Percentiles rank a stretch among this genome's conserved stretches.
Conservation (phyloP, 2,113 vertebrate genomes). For the Lontra canadensis region DNA sequence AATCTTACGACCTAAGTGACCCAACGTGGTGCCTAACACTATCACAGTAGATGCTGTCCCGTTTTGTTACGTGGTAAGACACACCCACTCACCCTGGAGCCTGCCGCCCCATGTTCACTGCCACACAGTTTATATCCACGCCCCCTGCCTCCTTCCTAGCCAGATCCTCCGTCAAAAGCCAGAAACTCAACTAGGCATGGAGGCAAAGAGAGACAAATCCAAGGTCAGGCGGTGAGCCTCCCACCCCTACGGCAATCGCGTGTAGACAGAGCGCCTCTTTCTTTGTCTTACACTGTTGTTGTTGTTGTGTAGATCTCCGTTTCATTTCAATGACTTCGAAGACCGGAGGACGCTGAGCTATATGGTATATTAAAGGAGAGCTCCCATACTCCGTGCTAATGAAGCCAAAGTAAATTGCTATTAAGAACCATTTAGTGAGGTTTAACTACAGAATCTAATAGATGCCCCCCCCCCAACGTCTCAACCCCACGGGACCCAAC, state of each 20-base stretch:
- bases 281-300: background rate
- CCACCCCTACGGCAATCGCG: background rate
- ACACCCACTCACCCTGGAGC: background rate
- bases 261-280: background rate
- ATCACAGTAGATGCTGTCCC: accelerated
- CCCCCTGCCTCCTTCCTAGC: background rate
- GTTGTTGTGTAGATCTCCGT: background rate
- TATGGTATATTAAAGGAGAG: slow-evolving; percentile 46
- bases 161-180: background rate
- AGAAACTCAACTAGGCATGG: background rate
- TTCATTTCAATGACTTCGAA: slow-evolving; percentile 59
- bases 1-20: background rate
- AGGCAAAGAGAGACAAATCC: background rate
- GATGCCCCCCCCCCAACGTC: background rate
- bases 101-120: too few relatives aligned
- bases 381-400: slow-evolving; percentile 61
- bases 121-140: too few relatives aligned
- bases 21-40: background rate
- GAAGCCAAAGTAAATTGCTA: slow-evolving; percentile 71
- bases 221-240: background rate
- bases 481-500: slow-evolving; percentile 26
- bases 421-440: slow-evolving; percentile 71
- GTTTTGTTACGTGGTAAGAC: background rate
- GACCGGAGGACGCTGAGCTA: background rate
- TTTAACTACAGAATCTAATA: slow-evolving; percentile 72